phyloP scores from a whole-genome alignment of 2,113 vertebrate species.

The Procapra przewalskii region DNA sequence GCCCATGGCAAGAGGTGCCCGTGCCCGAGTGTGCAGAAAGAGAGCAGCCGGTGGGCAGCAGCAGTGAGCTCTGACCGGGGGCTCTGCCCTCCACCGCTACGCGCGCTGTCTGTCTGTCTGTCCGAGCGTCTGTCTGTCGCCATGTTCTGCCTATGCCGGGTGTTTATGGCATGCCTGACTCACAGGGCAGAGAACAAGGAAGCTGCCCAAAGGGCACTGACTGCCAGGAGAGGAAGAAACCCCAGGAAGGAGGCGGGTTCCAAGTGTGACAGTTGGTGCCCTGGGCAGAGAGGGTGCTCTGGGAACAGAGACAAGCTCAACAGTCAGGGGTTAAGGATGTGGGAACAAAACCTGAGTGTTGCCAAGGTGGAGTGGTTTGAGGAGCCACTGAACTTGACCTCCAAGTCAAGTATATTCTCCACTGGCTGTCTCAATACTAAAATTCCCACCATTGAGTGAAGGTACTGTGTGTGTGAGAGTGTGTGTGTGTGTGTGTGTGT shows the following conservation, averaged over 20 bases:
- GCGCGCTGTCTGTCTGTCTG: no score
- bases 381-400: background rate
- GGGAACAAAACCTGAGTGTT: rapidly evolving
- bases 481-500: no score
- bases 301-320: background rate
- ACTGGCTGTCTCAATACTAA: rapidly evolving
- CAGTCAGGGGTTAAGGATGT: background rate
- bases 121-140: background rate
- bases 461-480: background rate
- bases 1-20: rapidly evolving
- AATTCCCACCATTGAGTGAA: background rate
- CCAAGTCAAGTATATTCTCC: background rate
- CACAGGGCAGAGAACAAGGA: background rate
- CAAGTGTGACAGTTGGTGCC: background rate
- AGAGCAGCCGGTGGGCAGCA: background rate
- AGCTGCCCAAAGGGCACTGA: constrained; percentile 17
- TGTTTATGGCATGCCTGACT: constrained; percentile 41
- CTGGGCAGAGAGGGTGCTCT: background rate
- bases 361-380: background rate
- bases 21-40: background rate
- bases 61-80: rapidly evolving
- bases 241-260: background rate
- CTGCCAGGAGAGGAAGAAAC: background rate
- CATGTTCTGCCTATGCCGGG: background rate
- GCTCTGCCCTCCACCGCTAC: background rate